These are phyloP conservation scores for Belonocnema kinseyi DNA, from an alignment of 1,140 invertebrate species.

Conservation along the genomic window DNA sequence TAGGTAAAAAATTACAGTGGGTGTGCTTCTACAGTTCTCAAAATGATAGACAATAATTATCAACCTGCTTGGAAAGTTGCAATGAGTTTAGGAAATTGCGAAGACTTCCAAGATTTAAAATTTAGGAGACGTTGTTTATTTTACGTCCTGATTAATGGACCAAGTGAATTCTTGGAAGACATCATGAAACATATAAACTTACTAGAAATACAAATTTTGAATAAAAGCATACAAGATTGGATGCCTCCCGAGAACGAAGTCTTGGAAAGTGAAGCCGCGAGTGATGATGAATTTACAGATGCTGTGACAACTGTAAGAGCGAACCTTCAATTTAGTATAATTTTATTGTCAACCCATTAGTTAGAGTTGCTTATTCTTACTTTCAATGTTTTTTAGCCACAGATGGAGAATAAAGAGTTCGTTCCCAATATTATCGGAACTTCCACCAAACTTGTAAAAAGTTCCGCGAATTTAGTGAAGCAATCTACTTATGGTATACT, in stretches of 20 bases:
- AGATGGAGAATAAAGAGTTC: constrained; percentile 67
- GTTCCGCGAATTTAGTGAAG: constrained; percentile 68
- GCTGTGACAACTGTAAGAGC: constrained; percentile 64
- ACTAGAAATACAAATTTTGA: constrained; percentile 67
- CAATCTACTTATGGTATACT: constrained; percentile 70
- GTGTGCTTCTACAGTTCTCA: constrained; percentile 75
- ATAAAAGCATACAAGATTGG: constrained; percentile 66
- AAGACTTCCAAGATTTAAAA: constrained; percentile 75
- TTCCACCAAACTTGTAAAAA: constrained; percentile 70
- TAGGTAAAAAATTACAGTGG: constrained; percentile 75
- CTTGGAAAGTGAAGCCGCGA: constrained; percentile 51
- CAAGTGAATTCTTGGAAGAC: constrained; percentile 75
- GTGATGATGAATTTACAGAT: constrained; percentile 66
- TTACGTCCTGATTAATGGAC: constrained; percentile 78
- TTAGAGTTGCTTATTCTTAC: constrained; percentile 30
- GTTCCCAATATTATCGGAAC: constrained; percentile 71
- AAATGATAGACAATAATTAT: constrained; percentile 76
- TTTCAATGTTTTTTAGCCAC: constrained; percentile 53
- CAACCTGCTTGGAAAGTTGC: constrained; percentile 77
- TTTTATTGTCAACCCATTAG: not conserved
- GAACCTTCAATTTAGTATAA: constrained; percentile 35
- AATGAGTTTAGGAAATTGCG: constrained; percentile 74
- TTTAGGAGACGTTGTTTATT: constrained; percentile 75
- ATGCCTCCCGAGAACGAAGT: constrained; percentile 53
- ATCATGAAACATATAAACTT: constrained; percentile 75